Evolutionary conservation across 1,140 invertebrate genomes (phyloP), one percentile per base, ranked within the genome.

Genomic region (Leptonema lineaticorne): DNA sequence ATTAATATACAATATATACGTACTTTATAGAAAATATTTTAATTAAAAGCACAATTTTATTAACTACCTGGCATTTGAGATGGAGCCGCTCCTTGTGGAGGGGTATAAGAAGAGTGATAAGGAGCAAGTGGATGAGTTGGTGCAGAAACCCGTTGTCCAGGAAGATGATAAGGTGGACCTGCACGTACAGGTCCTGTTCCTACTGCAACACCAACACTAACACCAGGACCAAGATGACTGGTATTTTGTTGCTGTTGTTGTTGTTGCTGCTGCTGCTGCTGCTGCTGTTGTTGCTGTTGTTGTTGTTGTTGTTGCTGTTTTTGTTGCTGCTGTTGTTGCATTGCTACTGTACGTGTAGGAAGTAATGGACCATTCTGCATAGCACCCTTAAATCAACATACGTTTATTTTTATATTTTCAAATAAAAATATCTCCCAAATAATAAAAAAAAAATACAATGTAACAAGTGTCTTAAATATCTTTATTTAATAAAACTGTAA

Each of bases 291-390:
- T 33, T 84, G 82, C 76, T 85, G 80, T 53, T 82, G 77, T 79
- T 84, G 84, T 63, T 78, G 77, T 58, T 72, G 70, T 65, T 74
- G 73, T 27, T 72, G 70, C 50, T 74, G 71, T 67, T 77, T 78
- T 76, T 84, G 83, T 74, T 84, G 78, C 72, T 80, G 82, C 73
- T 81, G 80, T 72, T 82, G 78, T 26, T 67, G 59, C 65, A 74
- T 73, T 48, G 70, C 27, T 0, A 83, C 82, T 27, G 87, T 85
- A 9, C 85, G 78, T 0, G 85, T 77, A 45, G 79, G 83, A 78
- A 89, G 85, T 80, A 89, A 84, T 1, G 88, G 88, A 8, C 90
- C 90, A 75, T 92, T 92, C 76, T 89, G 90, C 82, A 90, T 82
- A 45, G 78, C 76, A 77, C 79, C 69, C 26, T 63, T 37, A n/a